These are phyloP conservation scores for Phalera bucephala DNA, from an alignment of 2,888 invertebrate species.

Conservation along the genomic window DNA sequence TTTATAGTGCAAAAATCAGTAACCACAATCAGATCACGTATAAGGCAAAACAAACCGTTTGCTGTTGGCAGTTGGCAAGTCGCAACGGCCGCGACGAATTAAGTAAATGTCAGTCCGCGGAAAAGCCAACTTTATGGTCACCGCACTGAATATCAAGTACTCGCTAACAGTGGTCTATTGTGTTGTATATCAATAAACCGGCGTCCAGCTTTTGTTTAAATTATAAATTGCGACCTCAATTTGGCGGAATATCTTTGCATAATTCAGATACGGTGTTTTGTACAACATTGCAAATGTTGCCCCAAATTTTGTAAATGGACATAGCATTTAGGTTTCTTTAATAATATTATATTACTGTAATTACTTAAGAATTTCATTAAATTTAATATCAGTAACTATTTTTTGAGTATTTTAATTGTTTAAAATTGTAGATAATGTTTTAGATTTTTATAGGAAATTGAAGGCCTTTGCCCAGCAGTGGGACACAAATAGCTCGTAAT, in stretches of 20 bases:
- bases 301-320: too few species aligned
- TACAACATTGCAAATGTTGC: neutral
- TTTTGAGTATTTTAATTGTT: too few species aligned
- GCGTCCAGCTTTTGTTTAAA: constrained; percentile 22
- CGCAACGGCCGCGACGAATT: constrained; percentile 33
- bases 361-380: too few species aligned
- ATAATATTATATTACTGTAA: too few species aligned
- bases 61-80: constrained; percentile 25
- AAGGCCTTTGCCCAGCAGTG: too few species aligned
- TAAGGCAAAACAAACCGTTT: constrained; percentile 43
- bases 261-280: neutral
- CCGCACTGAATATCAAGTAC: constrained; percentile 50
- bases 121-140: constrained; percentile 38
- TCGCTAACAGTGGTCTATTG: constrained; percentile 34
- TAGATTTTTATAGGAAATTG: too few species aligned
- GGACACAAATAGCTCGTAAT: too few species aligned
- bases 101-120: constrained; percentile 32
- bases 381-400: too few species aligned
- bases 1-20: too few species aligned
- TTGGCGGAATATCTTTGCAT: constrained; percentile 10
- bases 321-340: too few species aligned
- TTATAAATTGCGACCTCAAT: constrained; percentile 23
- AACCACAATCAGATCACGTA: constrained; percentile 48
- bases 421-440: too few species aligned
- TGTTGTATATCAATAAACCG: constrained; percentile 21